Evolutionary conservation across 2,888 invertebrate species (phyloP), one percentile per base, ranked within the genome.

Genomic region (Pachymerium ferrugineum): DNA sequence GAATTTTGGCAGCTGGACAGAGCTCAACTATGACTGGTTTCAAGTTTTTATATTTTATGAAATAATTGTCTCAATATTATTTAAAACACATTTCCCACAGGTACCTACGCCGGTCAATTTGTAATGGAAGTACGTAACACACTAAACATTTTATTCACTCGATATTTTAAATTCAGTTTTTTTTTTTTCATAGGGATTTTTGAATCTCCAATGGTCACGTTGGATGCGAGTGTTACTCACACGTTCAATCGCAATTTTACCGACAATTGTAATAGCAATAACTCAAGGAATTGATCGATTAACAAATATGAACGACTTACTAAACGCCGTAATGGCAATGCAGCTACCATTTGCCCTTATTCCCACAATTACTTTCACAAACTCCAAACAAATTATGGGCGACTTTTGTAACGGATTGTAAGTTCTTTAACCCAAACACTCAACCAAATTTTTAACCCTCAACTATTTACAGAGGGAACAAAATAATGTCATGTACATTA

Each of bases 191-290:
- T 76, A 86, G 86, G 93, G 93, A 12, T 94, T 94, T 80, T 83
- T 94, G 22, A 90, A 92, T 80, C 84, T 94, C 16, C 88, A 89
- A 79, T 94, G 93, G 93, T 87, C 90, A 0, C 86, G 92, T 42
- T 94, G 94, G 94, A 90, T 90, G 83, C 84, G 94, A 80, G 92
- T 94, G 0, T 83, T 93, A 22, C 86, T 94, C 78, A 94, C 94
- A 0, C 87, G 94, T 78, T 86, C 89, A 5, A 90, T 94, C 78
- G 94, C 94, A 29, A 93, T 94, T 76, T 82, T 89, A 6, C 87
- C 87, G 14, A 91, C 91, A 0, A 89, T 91, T 78, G 87, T 87
- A 76, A 85, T 90, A 16, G 76, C 75, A 1, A 29, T 42, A 1
- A 75, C 70, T 29, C 73, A 62, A 25, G 74, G 77, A 28, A 76